Percentiles rank a stretch among this genome's conserved stretches.
Conservation (phyloP, 2,797 vertebrate genomes). For the Nyctalus aviator region DNA sequence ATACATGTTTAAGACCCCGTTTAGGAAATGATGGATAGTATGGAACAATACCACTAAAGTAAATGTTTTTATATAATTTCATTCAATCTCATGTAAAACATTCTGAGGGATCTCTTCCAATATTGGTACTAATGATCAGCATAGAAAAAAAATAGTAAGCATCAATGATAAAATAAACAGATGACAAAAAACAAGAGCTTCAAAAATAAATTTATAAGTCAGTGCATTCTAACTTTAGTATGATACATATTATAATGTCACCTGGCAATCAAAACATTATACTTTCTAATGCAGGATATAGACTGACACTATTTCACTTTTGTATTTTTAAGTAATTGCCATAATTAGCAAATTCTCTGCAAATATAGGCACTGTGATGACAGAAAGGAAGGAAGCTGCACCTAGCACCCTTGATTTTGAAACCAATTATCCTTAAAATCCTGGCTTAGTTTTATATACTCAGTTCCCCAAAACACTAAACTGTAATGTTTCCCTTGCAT, state of each 20-base stretch:
- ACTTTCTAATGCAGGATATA: not conserved
- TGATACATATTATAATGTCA: not conserved
- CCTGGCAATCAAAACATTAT: not conserved
- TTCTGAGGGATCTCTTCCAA: not conserved
- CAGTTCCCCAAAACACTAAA: not conserved
- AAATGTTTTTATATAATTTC: not conserved
- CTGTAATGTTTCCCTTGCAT: not conserved
- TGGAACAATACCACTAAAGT: not conserved
- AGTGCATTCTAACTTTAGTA: not conserved
- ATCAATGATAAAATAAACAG: not conserved
- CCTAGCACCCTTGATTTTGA: not conserved
- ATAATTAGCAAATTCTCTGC: constrained; percentile 1
- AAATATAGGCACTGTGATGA: not conserved
- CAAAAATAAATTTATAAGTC: not conserved
- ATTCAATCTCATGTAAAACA: not conserved
- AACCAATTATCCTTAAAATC: not conserved
- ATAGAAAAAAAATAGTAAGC: not conserved
- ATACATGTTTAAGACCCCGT: not conserved
- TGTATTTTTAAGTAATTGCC: constrained; percentile 27
- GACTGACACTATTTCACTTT: not conserved
- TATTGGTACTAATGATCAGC: not conserved
- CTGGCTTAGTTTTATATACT: not conserved
- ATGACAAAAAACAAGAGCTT: not conserved
- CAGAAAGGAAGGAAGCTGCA: not conserved
- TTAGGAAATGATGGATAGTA: not conserved